Evolutionary conservation across 1,140 invertebrate genomes (phyloP).

Genomic region (Bacillus rossius): DNA sequence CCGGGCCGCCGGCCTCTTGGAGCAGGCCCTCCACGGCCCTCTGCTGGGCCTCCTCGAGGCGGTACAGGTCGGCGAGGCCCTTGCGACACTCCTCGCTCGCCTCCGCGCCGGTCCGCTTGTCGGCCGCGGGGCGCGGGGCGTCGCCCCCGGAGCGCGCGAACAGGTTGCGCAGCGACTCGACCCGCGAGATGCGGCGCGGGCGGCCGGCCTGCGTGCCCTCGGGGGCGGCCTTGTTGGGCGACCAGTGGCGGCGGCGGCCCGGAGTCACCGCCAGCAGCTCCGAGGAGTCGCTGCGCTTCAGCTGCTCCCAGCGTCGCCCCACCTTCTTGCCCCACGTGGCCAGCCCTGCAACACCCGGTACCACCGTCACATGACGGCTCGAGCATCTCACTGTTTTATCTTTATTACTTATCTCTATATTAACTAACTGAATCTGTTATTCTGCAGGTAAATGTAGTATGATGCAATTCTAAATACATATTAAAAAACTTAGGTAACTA

Average conservation of each 20-base stretch:
- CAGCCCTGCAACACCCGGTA: conserved; percentile 41
- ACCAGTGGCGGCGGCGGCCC: conserved; percentile 43
- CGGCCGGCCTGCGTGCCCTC: conserved; percentile 7
- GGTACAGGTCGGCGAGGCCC: conserved; percentile 32
- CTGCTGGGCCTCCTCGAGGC: conserved; percentile 30
- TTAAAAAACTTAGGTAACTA: no score
- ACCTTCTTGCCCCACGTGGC: conserved; percentile 60
- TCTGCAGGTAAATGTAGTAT: no score
- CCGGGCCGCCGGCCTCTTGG: neutral
- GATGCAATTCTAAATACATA: no score
- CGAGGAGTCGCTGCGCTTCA: conserved; percentile 52
- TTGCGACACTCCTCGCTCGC: conserved; percentile 34
- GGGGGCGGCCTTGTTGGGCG: conserved; percentile 34
- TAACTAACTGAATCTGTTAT: no score
- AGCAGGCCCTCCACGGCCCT: no score
- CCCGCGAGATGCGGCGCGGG: conserved; percentile 47
- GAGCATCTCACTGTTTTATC: neutral
- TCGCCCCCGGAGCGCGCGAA: conserved; percentile 36
- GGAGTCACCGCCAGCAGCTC: conserved; percentile 46
- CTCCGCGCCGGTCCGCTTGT: conserved; percentile 17
- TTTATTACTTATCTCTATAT: neutral
- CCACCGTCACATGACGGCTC: neutral
- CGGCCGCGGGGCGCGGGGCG: conserved; percentile 20
- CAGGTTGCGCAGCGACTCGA: conserved; percentile 52
- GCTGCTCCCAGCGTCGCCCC: conserved; percentile 55